A percentile compares a stretch with the other conserved stretches of the same genome.
phyloP scores from a whole-genome alignment of 2,113 vertebrate genomes.

The Addax nasomaculatus region DNA sequence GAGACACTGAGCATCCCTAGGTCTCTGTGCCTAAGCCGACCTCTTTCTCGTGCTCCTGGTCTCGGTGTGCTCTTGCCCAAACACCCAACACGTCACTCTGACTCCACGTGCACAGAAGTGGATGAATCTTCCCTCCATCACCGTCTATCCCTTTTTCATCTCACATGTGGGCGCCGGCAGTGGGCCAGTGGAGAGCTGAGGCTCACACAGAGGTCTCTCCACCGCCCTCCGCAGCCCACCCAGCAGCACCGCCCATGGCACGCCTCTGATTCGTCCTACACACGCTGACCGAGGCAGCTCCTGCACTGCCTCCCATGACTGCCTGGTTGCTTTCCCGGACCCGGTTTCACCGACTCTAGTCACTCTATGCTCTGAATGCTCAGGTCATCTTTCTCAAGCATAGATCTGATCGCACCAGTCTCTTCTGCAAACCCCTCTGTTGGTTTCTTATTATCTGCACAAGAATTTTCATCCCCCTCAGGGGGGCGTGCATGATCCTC shows the following conservation, averaged over 20 bases:
- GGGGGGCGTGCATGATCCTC: accelerated
- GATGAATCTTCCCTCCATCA: accelerated
- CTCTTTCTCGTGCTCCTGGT: accelerated
- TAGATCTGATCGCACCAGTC: background rate
- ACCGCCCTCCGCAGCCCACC: accelerated
- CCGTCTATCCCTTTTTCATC: background rate
- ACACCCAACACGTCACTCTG: accelerated
- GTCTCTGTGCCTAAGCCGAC: accelerated
- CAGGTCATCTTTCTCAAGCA: background rate
- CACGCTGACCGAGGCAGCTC: accelerated
- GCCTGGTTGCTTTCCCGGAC: accelerated
- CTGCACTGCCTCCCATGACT: accelerated
- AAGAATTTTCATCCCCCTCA: no score
- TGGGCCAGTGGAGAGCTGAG: background rate
- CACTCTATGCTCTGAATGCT: background rate
- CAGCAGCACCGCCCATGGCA: accelerated
- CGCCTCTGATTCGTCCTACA: accelerated
- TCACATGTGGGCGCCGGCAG: accelerated
- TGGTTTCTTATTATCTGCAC: background rate
- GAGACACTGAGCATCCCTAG: accelerated
- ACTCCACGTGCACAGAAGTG: accelerated
- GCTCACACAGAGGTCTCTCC: background rate
- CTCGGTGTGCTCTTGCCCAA: accelerated
- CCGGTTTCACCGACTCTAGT: accelerated
- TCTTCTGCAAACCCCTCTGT: background rate